Evolutionary conservation across 2,113 vertebrate species (phyloP).

Genomic region (Cyanistes caeruleus): DNA sequence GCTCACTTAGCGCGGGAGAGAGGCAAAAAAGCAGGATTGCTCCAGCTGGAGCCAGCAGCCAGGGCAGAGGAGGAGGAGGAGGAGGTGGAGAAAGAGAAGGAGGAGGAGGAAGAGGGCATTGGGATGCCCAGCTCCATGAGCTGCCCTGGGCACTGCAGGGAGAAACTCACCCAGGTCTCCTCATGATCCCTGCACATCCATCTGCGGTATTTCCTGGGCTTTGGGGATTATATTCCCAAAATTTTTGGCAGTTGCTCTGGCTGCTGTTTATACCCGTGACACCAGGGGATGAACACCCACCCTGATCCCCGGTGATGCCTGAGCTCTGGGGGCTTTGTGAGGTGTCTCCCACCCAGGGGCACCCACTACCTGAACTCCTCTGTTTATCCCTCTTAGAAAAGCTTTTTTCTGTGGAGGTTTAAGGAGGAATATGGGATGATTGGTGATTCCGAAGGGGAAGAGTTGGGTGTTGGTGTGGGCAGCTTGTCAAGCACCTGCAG

Average conservation of each 20-base stretch:
- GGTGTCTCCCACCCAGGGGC: background rate
- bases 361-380: background rate
- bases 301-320: rapidly evolving
- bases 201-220: background rate
- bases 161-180: rapidly evolving
- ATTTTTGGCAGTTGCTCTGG: background rate
- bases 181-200: rapidly evolving
- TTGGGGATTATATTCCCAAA: rapidly evolving
- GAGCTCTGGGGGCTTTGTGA: background rate
- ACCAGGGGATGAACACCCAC: background rate
- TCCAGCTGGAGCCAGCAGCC: background rate
- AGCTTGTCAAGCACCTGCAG: rapidly evolving
- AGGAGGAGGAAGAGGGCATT: background rate
- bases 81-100: background rate
- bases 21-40: background rate
- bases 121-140: rapidly evolving
- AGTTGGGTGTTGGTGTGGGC: rapidly evolving
- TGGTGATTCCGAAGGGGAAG: background rate
- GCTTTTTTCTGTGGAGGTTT: background rate
- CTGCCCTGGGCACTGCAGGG: rapidly evolving
- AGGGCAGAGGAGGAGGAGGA: background rate
- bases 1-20: background rate
- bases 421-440: rapidly evolving
- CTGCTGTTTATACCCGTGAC: rapidly evolving
- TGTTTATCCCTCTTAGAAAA: background rate